Evolutionary conservation across 1,140 invertebrate genomes (phyloP), one percentile per base, ranked within the genome.

Genomic region (Druon quercuslanigerum): DNA sequence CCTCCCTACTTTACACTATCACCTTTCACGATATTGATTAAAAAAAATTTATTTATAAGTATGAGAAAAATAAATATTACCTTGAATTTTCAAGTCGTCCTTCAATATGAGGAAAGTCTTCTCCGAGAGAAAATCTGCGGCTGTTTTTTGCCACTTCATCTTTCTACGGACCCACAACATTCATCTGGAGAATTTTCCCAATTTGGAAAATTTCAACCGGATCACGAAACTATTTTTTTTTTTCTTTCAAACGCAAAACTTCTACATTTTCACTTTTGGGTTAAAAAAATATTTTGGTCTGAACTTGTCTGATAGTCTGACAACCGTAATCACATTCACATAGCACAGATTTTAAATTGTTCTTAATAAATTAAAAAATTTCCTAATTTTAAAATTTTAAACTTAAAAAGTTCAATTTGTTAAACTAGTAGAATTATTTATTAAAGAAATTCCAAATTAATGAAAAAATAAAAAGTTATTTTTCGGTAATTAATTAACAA

Each of bases 61-160:
- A 50, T 6, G 16, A 60, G 12, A 60, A 54, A 6, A 60, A 60
- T 60, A 13, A 33, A 20, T 25, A n/a, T 66, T 40, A 66, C 60
- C 60, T 66, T 66, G 19, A 20, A 72, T 72, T 25, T 79, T 57
- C 51, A 86, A 71, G 71, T 89, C 82, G 74, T 89, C 80, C 72
- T 84, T 87, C 51, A 89, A 84, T 14, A 89, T 80, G 8, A 89
- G 54, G 52, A 88, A 89, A 0, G 87, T 89, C 72, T 89, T 89
- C 66, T 89, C 85, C 0, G 85, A 84, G 14, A 89, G 33, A 74
- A 87, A 82, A 25, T 86, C 86, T 9, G 76, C 72, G 8, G 86
- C 33, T 56, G 66, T 51, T 19, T 73, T 82, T 74, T 87, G 87
- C 87, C 87, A 89, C 83, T 87, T 86, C 87, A 90, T 89, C 75